These are phyloP conservation scores for Saccopteryx leptura DNA, from an alignment of 2,113 vertebrate species.

Conservation along the genomic window DNA sequence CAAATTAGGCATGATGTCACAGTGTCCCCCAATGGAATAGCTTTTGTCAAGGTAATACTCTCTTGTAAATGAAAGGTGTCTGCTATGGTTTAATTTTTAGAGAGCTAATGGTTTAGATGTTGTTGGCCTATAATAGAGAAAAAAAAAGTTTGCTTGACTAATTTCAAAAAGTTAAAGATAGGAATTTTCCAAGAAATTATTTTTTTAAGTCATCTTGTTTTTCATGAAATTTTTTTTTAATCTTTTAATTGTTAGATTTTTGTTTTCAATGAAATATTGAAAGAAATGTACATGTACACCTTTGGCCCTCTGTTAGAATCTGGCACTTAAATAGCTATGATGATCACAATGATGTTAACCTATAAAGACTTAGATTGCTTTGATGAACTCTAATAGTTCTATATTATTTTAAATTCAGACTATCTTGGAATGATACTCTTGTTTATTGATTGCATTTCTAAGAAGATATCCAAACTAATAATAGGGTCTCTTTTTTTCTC, in stretches of 20 bases:
- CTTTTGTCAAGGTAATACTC: slow-evolving; percentile 96
- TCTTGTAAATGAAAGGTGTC: slow-evolving; percentile 64
- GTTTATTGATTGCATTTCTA: slow-evolving; percentile 64
- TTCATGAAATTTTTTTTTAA: slow-evolving; percentile 66
- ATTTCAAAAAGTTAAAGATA: slow-evolving; percentile 57
- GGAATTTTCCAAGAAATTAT: slow-evolving; percentile 29
- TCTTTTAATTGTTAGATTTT: slow-evolving; percentile 61
- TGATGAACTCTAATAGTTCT: slow-evolving; percentile 9
- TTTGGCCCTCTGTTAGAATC: slow-evolving; percentile 16
- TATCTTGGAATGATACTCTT: slow-evolving; percentile 46
- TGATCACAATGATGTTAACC: slow-evolving; percentile 3
- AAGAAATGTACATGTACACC: not conserved
- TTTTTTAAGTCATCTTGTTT: slow-evolving; percentile 7
- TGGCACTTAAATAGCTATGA: not conserved
- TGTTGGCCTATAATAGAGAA: not conserved
- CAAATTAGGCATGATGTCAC: slow-evolving; percentile 97
- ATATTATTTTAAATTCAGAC: slow-evolving; percentile 60
- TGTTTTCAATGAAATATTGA: slow-evolving; percentile 50
- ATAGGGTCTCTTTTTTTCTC: slow-evolving; percentile 40
- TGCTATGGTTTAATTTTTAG: slow-evolving; percentile 32
- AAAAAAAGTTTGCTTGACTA: slow-evolving; percentile 21
- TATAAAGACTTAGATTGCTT: slow-evolving; percentile 49
- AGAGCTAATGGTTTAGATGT: slow-evolving; percentile 58
- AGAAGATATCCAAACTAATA: slow-evolving; percentile 52
- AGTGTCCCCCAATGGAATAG: slow-evolving; percentile 96